Evolutionary conservation across 2,113 vertebrate species (phyloP).

Genomic region (Alligator sinensis): DNA sequence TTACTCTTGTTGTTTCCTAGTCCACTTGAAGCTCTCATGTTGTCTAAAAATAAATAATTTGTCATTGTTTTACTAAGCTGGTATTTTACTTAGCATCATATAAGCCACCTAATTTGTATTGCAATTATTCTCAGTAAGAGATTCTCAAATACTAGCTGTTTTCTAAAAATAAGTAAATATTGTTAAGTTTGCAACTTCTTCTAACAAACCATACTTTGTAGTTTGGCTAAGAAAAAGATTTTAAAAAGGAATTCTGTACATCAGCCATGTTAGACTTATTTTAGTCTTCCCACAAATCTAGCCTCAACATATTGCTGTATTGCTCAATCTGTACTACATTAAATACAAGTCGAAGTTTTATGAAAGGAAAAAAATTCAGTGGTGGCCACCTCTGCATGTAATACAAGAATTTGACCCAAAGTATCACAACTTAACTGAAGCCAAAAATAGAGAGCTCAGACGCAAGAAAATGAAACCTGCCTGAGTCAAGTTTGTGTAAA

Average conservation of each 20-base stretch:
- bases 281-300: background rate
- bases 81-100: background rate
- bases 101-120: background rate
- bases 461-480: slow-evolving; percentile 19
- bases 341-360: background rate
- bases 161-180: background rate
- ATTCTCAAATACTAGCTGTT: background rate
- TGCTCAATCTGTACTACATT: background rate
- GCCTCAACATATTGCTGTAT: background rate
- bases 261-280: background rate
- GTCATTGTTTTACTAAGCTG: background rate
- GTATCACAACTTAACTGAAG: slow-evolving; percentile 25
- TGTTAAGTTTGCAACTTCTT: background rate
- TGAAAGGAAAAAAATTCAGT: background rate
- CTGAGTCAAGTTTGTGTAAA: slow-evolving; percentile 30
- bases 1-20: background rate
- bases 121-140: background rate
- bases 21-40: background rate
- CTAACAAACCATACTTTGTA: background rate
- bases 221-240: background rate
- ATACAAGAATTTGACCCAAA: slow-evolving; percentile 14
- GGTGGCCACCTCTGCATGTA: background rate
- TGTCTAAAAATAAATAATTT: background rate
- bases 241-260: background rate
- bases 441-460: slow-evolving; percentile 39